These are phyloP conservation scores for Drosophila merina DNA, from an alignment of 2,888 invertebrate species.

Conservation along the genomic window DNA sequence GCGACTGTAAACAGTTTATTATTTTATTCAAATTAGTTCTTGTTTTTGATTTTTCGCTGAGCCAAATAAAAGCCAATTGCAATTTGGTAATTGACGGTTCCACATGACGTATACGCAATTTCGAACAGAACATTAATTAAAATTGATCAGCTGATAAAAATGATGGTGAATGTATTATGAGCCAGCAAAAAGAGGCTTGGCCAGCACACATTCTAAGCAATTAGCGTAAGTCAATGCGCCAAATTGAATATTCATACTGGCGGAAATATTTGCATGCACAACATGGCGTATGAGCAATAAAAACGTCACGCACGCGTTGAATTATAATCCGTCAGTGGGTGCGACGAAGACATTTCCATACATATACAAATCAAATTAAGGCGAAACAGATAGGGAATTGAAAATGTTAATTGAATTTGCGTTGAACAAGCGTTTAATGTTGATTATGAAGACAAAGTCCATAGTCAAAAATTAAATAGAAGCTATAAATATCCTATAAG, in stretches of 20 bases:
- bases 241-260: slow-evolving; percentile 55
- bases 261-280: slow-evolving; percentile 59
- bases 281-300: slow-evolving; percentile 69
- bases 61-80: slow-evolving; percentile 21
- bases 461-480: slow-evolving; percentile 2
- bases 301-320: slow-evolving; percentile 59
- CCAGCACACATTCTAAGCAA: slow-evolving; percentile 34
- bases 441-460: slow-evolving; percentile 27
- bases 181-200: slow-evolving; percentile 9
- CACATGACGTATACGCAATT: slow-evolving; percentile 24
- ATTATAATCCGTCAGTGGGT: slow-evolving; percentile 14
- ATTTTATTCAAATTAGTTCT: slow-evolving; percentile 11
- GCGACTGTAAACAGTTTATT: slow-evolving; percentile 5
- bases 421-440: slow-evolving; percentile 14
- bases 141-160: slow-evolving; percentile 43
- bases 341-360: neutral
- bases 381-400: neutral
- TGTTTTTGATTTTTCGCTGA: slow-evolving; percentile 3
- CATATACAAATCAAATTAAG: neutral
- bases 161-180: slow-evolving; percentile 18
- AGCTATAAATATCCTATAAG: slow-evolving; percentile 5
- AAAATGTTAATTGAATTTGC: slow-evolving; percentile 59
- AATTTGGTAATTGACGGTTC: slow-evolving; percentile 41
- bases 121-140: slow-evolving; percentile 12
- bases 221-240: slow-evolving; percentile 59